Evolutionary conservation across 2,888 invertebrate genomes (phyloP).

Genomic region (Boloria euphrosyne): DNA sequence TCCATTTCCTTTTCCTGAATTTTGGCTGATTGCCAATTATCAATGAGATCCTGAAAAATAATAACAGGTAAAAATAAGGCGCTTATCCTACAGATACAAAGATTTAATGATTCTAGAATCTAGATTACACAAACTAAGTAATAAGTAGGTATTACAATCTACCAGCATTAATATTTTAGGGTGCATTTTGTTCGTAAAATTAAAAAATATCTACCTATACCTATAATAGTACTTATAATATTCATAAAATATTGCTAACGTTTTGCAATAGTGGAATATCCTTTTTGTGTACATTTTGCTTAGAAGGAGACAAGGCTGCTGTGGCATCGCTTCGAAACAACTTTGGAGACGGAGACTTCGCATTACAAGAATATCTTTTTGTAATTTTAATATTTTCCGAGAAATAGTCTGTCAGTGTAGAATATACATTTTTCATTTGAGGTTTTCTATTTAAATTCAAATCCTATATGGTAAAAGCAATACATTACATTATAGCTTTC

Average conservation of each 20-base stretch:
- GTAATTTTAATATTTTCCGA: background rate
- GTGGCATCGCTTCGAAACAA: constrained; percentile 7
- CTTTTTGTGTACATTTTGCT: constrained; percentile 1
- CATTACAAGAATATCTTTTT: constrained; percentile 3
- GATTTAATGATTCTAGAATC: no score
- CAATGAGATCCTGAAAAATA: constrained; percentile 58
- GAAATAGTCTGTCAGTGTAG: constrained; percentile 30
- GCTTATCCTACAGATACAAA: no score
- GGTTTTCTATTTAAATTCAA: constrained; percentile 8
- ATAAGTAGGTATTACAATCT: no score
- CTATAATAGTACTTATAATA: no score
- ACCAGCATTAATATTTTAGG: no score
- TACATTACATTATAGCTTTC: background rate
- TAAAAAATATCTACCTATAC: no score
- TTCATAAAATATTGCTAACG: constrained; percentile 27
- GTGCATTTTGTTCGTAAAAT: no score
- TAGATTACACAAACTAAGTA: no score
- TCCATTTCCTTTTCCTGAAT: constrained; percentile 52
- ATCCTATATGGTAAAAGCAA: background rate
- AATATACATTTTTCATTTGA: constrained; percentile 25
- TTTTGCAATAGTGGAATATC: constrained; percentile 34
- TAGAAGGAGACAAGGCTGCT: constrained; percentile 2
- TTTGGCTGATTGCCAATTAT: constrained; percentile 56
- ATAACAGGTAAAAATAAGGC: background rate
- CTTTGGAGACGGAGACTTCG: constrained; percentile 3